phyloP scores from a whole-genome alignment of 2,113 vertebrate species.

The Ptychochromis oligacanthus region DNA sequence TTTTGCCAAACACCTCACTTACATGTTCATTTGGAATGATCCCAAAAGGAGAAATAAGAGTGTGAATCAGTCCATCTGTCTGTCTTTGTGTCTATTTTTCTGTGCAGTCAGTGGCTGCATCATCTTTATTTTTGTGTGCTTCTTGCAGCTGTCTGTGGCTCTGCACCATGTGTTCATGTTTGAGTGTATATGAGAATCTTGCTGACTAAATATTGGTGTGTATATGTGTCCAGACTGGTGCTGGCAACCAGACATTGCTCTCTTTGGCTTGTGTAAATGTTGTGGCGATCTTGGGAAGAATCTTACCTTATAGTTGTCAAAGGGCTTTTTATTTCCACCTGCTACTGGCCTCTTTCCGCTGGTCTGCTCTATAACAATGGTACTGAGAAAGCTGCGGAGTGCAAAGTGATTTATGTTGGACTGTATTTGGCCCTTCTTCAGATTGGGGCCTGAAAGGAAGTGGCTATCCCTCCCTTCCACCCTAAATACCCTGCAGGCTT shows the following conservation, averaged over 20 bases:
- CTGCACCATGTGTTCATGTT: conserved; percentile 14
- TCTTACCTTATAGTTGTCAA: conserved; percentile 73
- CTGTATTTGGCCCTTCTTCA: conserved; percentile 81
- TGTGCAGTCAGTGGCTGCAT: not conserved
- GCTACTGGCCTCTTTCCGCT: conserved; percentile 82
- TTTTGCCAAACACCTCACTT: not conserved
- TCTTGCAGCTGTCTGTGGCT: not conserved
- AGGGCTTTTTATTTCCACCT: conserved; percentile 83
- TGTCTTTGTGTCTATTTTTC: conserved; percentile 1
- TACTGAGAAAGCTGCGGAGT: conserved; percentile 73
- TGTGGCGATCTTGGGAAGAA: conserved; percentile 67
- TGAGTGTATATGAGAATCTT: conserved; percentile 13
- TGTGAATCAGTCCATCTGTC: not conserved
- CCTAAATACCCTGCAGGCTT: conserved; percentile 37
- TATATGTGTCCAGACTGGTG: conserved; percentile 24
- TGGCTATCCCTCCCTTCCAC: conserved; percentile 67
- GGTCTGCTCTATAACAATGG: conserved; percentile 83
- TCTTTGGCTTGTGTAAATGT: conserved; percentile 71
- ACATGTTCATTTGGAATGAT: not conserved
- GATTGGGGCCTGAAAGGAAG: conserved; percentile 76
- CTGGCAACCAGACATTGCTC: conserved; percentile 52
- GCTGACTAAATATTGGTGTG: conserved; percentile 42
- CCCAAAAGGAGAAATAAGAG: not conserved
- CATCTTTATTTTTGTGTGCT: not conserved
- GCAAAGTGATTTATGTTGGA: conserved; percentile 80